Base-by-base conservation (phyloP, 2,888 invertebrate species). In the Cartodere bifasciata region DNA sequence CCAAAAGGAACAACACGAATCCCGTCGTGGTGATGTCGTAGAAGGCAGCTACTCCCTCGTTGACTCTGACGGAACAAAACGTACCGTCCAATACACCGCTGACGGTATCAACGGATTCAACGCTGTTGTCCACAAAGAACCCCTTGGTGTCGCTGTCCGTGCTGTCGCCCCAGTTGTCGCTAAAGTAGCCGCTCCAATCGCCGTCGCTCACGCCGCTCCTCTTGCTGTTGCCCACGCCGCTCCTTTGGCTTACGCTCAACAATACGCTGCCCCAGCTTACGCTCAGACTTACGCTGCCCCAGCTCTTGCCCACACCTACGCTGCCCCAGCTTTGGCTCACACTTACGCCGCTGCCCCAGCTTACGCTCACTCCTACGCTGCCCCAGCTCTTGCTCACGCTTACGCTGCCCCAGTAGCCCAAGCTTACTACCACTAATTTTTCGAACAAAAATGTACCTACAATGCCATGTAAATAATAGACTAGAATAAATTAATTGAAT, bases 31-130 rank as follows among this genome's bases (percentile, higher is more conserved):
- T 30, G 65, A 68, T 47, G 56, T 52, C 34, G 68, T 68, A 12
- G 59, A 63, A 36, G 68, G 68, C 3, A 52, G 57, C 40, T 68
- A 68, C 44, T 62, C 64, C 31, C 47, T 68, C 3, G 52, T 68
- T 39, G 67, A 68, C 38, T 48, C 68, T 13, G 68, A 68, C 52
- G 68, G 68, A 17, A 58, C 58, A 42, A 58, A 56, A 31, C 60
- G 68, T 34, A 55, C 59, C 20, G 68, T 68, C 7, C 60, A 65
- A 12, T 68, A 68, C 50, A 58, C 58, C 31, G 63, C 67, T 13
- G 67, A 67, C 45, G 53, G 60, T n/a, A 62, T 62, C 42, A 60
- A 50, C 37, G 67, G 68, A n/a, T n/a, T n/a, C n/a, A n/a, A n/a
- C n/a, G n/a, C n/a, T n/a, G n/a, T n/a, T n/a, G n/a, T n/a, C 33